Percentiles rank a stretch among this genome's conserved stretches.
phyloP scores from a whole-genome alignment of 37 sponge, comb jelly and placozoan species.

The Cliona cf. orientalis region DNA sequence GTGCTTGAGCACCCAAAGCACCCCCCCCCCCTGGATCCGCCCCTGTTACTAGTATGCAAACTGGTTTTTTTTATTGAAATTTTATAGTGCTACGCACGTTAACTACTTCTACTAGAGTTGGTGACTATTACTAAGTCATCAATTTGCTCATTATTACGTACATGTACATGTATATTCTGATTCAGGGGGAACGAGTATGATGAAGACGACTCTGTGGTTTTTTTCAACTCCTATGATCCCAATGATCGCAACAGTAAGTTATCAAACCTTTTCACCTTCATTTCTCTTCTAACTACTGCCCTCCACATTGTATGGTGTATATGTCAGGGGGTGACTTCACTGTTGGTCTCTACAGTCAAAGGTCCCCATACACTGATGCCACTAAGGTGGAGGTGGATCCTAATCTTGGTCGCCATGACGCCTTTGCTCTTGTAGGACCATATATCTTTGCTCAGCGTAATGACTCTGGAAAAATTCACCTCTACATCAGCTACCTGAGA shows the following conservation, averaged over 20 bases:
- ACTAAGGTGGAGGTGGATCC: slow-evolving; percentile 58
- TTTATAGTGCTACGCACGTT: no score
- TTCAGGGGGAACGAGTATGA: slow-evolving; percentile 46
- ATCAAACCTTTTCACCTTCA: no score
- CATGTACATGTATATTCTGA: no score
- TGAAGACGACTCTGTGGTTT: slow-evolving; percentile 2
- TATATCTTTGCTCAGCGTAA: slow-evolving; percentile 69
- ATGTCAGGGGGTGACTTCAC: slow-evolving; percentile 29
- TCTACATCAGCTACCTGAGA: slow-evolving; percentile 52
- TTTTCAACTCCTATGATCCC: slow-evolving; percentile 59
- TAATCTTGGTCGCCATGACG: slow-evolving; percentile 47
- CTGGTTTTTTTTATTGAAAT: no score
- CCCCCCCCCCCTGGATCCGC: no score
- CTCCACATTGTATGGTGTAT: no score
- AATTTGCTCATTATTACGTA: not conserved
- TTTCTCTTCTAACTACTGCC: no score
- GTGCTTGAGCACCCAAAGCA: no score
- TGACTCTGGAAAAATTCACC: not conserved
- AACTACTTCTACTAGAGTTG: no score
- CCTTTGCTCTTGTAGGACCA: slow-evolving; percentile 42
- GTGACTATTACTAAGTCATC: no score
- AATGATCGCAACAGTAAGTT: slow-evolving; percentile 2
- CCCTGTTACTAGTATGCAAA: no score
- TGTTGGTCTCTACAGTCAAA: slow-evolving; percentile 46
- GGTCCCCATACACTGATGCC: slow-evolving; percentile 24